phyloP scores from a whole-genome alignment of 1,140 invertebrate species.

The Anoplophora glabripennis region DNA sequence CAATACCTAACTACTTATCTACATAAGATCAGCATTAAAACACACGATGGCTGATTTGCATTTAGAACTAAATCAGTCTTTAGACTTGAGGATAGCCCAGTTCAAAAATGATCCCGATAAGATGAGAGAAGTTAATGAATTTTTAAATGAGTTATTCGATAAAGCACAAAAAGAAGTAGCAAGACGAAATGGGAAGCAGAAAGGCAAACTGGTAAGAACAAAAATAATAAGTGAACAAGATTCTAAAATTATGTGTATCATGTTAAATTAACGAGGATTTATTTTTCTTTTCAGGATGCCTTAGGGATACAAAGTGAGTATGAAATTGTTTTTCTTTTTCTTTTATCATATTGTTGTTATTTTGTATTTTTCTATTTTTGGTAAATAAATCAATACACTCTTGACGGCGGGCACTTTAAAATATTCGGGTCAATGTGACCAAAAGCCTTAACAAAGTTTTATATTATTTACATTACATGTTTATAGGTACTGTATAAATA shows the following conservation, averaged over 20 bases:
- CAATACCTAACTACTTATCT: too few species aligned
- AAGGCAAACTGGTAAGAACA: constrained; percentile 41
- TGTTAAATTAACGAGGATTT: constrained; percentile 17
- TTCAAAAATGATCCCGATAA: constrained; percentile 47
- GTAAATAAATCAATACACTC: constrained; percentile 6
- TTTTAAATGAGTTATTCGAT: constrained; percentile 45
- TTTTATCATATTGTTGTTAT: background rate
- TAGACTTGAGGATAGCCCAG: constrained; percentile 41
- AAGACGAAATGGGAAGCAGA: constrained; percentile 33
- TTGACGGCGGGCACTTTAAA: background rate
- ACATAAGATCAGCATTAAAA: too few species aligned
- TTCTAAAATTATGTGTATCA: background rate
- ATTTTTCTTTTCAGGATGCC: constrained; percentile 41
- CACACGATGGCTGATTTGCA: constrained; percentile 37
- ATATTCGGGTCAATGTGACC: background rate
- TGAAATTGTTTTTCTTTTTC: background rate
- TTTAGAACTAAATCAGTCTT: constrained; percentile 36
- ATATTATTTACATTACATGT: too few species aligned
- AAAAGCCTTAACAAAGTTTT: background rate
- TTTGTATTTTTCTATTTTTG: background rate
- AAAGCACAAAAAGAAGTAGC: constrained; percentile 43
- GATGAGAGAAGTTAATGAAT: constrained; percentile 45
- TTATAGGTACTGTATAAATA: too few species aligned
- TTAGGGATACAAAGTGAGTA: constrained; percentile 47
- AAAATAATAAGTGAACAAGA: background rate